Percentiles rank a stretch among this genome's conserved stretches.
phyloP scores from a whole-genome alignment of 2,113 vertebrate genomes.

The Bambusicola thoracicus region DNA sequence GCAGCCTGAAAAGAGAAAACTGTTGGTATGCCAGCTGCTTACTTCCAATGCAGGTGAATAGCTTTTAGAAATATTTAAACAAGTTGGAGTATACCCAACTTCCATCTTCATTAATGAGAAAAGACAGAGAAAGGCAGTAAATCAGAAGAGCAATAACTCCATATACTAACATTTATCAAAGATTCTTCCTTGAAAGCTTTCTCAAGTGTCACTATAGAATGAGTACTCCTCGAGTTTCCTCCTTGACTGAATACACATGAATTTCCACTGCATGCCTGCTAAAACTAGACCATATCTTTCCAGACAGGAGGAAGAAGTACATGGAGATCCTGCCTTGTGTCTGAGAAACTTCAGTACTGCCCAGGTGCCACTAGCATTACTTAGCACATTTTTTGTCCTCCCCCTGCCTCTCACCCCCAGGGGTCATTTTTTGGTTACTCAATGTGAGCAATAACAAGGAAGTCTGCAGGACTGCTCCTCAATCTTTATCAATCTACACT shows the following conservation, averaged over 20 bases:
- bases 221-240: neutral
- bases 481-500: too few species aligned
- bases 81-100: neutral
- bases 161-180: neutral
- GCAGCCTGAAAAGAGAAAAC: neutral
- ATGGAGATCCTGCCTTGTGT: neutral
- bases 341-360: neutral
- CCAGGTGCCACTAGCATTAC: neutral
- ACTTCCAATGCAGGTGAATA: conserved; percentile 37
- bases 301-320: too few species aligned
- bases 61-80: conserved; percentile 22
- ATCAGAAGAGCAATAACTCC: neutral
- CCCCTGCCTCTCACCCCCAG: neutral
- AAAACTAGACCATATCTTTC: neutral
- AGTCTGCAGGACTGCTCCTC: neutral
- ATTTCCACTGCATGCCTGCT: neutral
- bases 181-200: neutral
- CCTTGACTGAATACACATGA: neutral
- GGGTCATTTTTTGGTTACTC: neutral
- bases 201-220: neutral
- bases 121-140: neutral
- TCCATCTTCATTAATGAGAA: neutral
- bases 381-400: neutral
- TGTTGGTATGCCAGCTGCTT: conserved; percentile 12
- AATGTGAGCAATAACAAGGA: neutral